phyloP scores from a whole-genome alignment of 2,888 invertebrate species.

The Venusia cambrica region DNA sequence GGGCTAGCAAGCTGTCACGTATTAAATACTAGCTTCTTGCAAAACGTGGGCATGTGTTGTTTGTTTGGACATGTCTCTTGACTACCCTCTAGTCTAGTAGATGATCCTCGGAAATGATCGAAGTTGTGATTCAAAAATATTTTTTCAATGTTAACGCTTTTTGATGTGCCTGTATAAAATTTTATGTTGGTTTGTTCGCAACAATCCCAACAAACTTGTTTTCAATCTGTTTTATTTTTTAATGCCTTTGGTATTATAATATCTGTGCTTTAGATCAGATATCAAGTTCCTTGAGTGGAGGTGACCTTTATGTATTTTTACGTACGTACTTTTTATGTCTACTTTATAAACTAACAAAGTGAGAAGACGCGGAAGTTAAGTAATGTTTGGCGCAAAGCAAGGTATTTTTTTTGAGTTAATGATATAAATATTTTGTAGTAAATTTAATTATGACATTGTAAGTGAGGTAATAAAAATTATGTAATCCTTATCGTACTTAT shows the following conservation, averaged over 20 bases:
- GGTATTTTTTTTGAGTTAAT: conserved; percentile 19
- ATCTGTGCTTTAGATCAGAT: conserved; percentile 23
- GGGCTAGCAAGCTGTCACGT: too few relatives aligned
- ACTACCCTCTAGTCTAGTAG: too few relatives aligned
- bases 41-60: too few relatives aligned
- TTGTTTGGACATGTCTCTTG: too few relatives aligned
- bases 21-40: too few relatives aligned
- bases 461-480: conserved; percentile 6
- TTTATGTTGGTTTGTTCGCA: conserved; percentile 17
- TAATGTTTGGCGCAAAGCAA: conserved; percentile 16
- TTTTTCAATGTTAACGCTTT: too few relatives aligned
- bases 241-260: too few relatives aligned
- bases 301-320: conserved; percentile 40
- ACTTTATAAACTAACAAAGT: conserved; percentile 24
- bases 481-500: background rate
- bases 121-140: too few relatives aligned
- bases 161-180: too few relatives aligned
- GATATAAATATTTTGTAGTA: conserved; percentile 9
- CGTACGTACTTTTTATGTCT: conserved; percentile 14
- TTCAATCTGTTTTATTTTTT: conserved; percentile 24
- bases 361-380: conserved; percentile 35
- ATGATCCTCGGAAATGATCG: too few relatives aligned
- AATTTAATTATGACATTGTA: conserved; percentile 4
- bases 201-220: conserved; percentile 25
- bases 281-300: conserved; percentile 33